Evolutionary conservation across 2,888 invertebrate genomes (phyloP), one percentile per base, ranked within the genome.

Genomic region (Orgyia antiqua): DNA sequence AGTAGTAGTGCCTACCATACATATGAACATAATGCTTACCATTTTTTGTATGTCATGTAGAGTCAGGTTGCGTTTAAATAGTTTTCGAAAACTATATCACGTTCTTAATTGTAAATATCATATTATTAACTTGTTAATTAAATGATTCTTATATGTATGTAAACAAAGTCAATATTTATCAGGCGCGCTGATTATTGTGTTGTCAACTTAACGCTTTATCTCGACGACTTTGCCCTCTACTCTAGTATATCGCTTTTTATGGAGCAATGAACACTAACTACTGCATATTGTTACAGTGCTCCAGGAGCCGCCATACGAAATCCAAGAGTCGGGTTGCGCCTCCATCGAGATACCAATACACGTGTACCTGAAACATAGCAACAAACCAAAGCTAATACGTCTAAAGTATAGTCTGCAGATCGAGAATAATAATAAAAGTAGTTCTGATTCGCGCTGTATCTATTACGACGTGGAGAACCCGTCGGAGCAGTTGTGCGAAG

Each of bases 281-380:
- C 23, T 29, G 27, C 29, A 50, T 50, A 45, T 40, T 36, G 45
- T 73, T 74, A 33, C 79, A 86, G 84, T 86, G 38, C 68, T 82
- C 42, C 84, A 83, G 67, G 86, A 82, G 68, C 84, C 86, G 53
- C 86, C 86, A 42, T 86, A 84, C 68, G 86, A 86, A 66, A 83
- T 86, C 49, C 78, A 83, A 64, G 86, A 86, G 60, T 82, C 86
- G 18, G 84, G 84, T 27, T 76, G 74, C 57, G 73, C 78, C 12
- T 84, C 84, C 12, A 75, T 83, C 33, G 79, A 83, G 27, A 79
- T 86, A 53, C 86, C 86, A 19, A 84, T 86, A 30, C 73, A 86
- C 63, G 79, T 86, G 58, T 80, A 84, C 66, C 68, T 86, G 57
- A 86, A 86, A 57, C 69, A 68, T 56, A 75, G 70, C 59, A 67